phyloP scores from a whole-genome alignment of 1,140 invertebrate species.

The Oedothorax gibbosus region DNA sequence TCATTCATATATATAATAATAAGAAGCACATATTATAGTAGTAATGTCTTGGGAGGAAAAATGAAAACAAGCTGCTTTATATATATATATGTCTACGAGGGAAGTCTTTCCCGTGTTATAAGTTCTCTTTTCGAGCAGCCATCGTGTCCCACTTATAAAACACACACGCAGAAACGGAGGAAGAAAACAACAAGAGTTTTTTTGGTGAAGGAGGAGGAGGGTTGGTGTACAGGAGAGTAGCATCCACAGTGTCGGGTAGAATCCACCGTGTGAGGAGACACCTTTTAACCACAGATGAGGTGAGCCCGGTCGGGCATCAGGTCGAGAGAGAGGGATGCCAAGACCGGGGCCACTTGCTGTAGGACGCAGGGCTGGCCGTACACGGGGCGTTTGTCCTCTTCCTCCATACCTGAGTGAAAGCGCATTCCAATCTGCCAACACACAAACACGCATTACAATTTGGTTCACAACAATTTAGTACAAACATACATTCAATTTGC shows the following conservation, averaged over 20 bases:
- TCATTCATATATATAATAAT: conserved; percentile 34
- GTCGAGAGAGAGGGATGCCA: conserved; percentile 58
- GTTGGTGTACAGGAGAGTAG: neutral
- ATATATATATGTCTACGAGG: conserved; percentile 5
- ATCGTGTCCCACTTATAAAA: conserved; percentile 21
- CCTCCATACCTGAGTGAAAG: conserved; percentile 61
- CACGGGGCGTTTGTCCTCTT: conserved; percentile 59
- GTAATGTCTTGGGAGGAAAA: conserved; percentile 42
- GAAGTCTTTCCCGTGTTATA: conserved; percentile 17
- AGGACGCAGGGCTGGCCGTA: conserved; percentile 57
- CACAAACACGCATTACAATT: neutral
- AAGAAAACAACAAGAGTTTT: neutral
- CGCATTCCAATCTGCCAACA: conserved; percentile 56
- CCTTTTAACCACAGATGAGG: conserved; percentile 54
- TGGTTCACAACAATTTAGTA: neutral
- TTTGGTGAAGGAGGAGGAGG: neutral
- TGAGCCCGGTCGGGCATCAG: conserved; percentile 56
- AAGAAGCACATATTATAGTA: conserved; percentile 60
- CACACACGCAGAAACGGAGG: conserved; percentile 31
- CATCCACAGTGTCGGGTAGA: conserved; percentile 35
- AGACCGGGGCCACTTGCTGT: conserved; percentile 58
- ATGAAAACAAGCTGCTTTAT: conserved; percentile 37
- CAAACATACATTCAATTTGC: too few relatives aligned
- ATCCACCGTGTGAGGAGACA: conserved; percentile 4
- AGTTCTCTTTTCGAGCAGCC: conserved; percentile 15